Conservation (phyloP, 2,113 vertebrate genomes). For the Penelope pileata region DNA sequence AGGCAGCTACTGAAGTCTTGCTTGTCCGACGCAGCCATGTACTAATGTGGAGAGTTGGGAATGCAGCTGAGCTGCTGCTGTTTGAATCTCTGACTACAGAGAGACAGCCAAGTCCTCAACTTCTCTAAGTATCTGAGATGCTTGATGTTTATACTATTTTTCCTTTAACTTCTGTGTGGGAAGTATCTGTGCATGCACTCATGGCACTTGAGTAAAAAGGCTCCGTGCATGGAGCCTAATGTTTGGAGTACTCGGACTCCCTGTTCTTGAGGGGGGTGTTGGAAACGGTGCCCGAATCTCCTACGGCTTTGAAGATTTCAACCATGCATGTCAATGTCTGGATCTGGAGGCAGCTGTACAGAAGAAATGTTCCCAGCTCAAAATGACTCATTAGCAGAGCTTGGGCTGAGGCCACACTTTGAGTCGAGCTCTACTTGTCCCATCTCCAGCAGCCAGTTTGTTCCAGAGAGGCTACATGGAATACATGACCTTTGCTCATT, state of each 20-base stretch:
- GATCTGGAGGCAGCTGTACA: conserved; percentile 8
- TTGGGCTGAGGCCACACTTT: not conserved
- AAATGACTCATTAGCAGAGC: conserved; percentile 35
- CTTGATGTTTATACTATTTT: not conserved
- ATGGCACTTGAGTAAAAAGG: not conserved
- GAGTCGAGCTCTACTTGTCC: not conserved
- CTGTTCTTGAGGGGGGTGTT: not conserved
- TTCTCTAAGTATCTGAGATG: not conserved
- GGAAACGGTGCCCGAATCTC: not conserved
- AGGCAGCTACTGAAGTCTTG: not conserved
- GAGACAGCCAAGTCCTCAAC: not conserved
- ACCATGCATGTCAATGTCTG: fast-evolving
- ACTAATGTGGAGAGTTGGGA: not conserved
- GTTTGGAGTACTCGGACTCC: not conserved
- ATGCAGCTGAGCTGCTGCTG: not conserved
- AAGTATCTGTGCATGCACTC: not conserved
- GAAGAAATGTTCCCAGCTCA: not conserved
- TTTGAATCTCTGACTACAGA: not conserved
- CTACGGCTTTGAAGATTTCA: not conserved
- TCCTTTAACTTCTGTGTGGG: not conserved
- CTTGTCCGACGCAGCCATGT: not conserved
- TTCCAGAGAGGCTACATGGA: not conserved
- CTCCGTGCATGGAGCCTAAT: fast-evolving
- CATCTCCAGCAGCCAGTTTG: not conserved
- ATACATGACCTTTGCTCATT: not conserved